Conservation (phyloP, 2,797 vertebrate species). For the Acanthis flammea region DNA sequence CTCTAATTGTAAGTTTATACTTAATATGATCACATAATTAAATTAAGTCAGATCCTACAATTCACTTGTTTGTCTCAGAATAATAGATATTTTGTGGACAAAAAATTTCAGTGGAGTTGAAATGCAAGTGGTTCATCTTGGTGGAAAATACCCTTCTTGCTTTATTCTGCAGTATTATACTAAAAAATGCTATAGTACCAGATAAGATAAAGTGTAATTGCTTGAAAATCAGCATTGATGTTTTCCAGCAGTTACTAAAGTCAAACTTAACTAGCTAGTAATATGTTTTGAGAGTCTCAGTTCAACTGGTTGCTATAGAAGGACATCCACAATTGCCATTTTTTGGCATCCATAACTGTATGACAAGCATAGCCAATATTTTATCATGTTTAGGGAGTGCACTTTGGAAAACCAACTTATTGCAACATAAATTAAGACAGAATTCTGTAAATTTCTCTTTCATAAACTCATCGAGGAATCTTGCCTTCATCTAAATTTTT, state of each 20-base stretch:
- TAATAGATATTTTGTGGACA: background rate
- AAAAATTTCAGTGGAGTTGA: background rate
- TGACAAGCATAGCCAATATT: background rate
- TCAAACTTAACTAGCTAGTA: background rate
- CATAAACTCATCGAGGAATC: background rate
- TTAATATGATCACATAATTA: background rate
- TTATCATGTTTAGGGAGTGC: fast-evolving
- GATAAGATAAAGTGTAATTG: background rate
- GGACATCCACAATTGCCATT: background rate
- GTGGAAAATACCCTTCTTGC: background rate
- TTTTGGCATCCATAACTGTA: background rate
- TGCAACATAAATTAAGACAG: background rate
- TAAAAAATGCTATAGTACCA: background rate
- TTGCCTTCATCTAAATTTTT: background rate
- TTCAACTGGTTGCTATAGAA: background rate
- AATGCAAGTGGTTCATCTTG: background rate
- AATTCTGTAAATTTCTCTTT: background rate
- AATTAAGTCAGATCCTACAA: background rate
- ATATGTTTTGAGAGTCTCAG: background rate
- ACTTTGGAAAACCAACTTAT: background rate
- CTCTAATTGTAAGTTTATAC: background rate
- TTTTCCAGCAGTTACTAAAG: background rate
- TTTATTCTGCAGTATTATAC: background rate
- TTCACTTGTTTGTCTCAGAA: background rate
- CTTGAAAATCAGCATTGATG: background rate